Evolutionary conservation across 2,113 vertebrate genomes (phyloP).

Genomic region (Notarius lentiginosus): DNA sequence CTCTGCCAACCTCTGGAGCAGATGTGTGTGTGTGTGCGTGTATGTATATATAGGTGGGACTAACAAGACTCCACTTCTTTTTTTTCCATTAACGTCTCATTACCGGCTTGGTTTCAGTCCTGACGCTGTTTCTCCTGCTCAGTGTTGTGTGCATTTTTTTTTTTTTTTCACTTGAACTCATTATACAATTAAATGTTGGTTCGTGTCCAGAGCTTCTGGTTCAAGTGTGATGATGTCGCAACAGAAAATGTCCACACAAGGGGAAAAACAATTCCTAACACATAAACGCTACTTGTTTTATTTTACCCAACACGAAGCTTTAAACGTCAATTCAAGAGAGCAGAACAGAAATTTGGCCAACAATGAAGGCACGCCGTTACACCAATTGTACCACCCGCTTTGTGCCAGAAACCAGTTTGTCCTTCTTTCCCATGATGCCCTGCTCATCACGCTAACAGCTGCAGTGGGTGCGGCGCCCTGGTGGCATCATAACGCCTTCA

Average conservation of each 20-base stretch:
- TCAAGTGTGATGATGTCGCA: not conserved
- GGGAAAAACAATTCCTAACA: not conserved
- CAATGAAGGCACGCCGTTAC: not conserved
- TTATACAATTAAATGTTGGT: slow-evolving; percentile 10
- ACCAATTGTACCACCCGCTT: not conserved
- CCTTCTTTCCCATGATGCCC: not conserved
- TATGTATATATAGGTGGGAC: slow-evolving; percentile 2
- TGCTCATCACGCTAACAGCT: not conserved
- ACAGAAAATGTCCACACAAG: slow-evolving; percentile 35
- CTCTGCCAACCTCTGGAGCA: slow-evolving; percentile 50
- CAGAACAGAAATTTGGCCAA: not conserved
- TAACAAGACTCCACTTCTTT: slow-evolving; percentile 7
- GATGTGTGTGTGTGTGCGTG: slow-evolving; percentile 34
- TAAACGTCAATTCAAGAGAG: not conserved
- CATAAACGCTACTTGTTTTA: slow-evolving; percentile 9
- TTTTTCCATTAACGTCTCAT: slow-evolving; percentile 27
- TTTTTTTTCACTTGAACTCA: not conserved
- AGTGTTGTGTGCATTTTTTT: not conserved
- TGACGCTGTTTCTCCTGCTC: not conserved
- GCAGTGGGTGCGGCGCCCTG: not conserved
- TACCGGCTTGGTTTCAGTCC: not conserved
- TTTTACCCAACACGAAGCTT: not conserved
- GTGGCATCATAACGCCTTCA: slow-evolving; percentile 13
- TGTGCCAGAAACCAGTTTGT: not conserved
- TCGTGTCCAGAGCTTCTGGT: slow-evolving; percentile 16